Evolutionary conservation across 2,888 invertebrate genomes (phyloP).

Genomic region (Alloplasta piceator): DNA sequence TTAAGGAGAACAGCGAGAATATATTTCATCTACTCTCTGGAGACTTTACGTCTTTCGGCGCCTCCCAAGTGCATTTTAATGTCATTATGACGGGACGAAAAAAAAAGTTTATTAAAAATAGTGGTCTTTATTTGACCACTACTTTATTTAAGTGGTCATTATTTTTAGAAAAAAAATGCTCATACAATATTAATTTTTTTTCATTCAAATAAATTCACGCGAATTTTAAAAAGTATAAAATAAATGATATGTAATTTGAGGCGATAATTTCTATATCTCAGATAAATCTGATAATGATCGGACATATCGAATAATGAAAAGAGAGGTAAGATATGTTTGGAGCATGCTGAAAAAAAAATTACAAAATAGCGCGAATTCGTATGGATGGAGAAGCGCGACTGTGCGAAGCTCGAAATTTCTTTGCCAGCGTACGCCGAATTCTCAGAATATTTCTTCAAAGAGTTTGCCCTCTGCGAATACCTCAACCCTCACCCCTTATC

Average conservation of each 20-base stretch:
- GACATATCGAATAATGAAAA: not conserved
- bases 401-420: conserved; percentile 45
- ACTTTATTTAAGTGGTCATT: conserved; percentile 3
- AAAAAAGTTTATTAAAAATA: too few species aligned
- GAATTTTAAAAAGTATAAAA: not conserved
- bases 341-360: conserved; percentile 17
- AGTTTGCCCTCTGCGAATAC: conserved; percentile 20
- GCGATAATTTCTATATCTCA: too few species aligned
- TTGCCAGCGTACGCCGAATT: conserved; percentile 25
- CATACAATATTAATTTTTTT: not conserved
- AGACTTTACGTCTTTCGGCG: conserved; percentile 7
- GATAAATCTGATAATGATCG: too few species aligned
- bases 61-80: conserved; percentile 22
- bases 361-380: conserved; percentile 22
- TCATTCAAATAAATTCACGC: not conserved
- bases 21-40: conserved; percentile 15
- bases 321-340: not conserved
- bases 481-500: not conserved
- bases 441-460: conserved; percentile 44
- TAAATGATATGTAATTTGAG: not conserved
- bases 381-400: not conserved
- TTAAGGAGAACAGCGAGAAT: conserved; percentile 25
- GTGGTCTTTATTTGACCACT: not conserved
- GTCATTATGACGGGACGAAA: conserved; percentile 33
- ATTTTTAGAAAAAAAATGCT: conserved; percentile 5